Percentiles rank a stretch among this genome's conserved stretches.
These are phyloP conservation scores for Microtus montanus DNA, from an alignment of 2,113 vertebrate genomes.

Conservation along the genomic window DNA sequence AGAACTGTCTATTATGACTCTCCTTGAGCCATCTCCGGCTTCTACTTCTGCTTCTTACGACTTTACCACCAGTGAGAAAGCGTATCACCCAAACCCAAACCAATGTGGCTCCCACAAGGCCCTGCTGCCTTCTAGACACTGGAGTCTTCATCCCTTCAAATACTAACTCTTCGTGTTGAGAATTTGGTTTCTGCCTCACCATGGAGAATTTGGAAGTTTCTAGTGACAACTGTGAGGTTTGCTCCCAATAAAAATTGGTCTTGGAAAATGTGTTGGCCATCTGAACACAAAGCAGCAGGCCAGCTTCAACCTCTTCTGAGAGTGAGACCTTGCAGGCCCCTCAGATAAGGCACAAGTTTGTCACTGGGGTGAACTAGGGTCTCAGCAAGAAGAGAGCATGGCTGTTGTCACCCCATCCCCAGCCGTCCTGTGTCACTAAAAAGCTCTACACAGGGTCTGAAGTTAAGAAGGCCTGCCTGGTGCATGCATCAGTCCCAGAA, in stretches of 20 bases:
- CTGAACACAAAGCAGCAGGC: background rate
- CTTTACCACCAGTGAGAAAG: no score
- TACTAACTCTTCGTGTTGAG: background rate
- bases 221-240: background rate
- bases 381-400: background rate
- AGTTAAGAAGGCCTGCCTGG: background rate
- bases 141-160: background rate
- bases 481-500: conserved; percentile 21
- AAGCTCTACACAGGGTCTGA: background rate
- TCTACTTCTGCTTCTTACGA: no score
- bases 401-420: no score
- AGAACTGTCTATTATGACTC: background rate
- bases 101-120: background rate
- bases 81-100: background rate
- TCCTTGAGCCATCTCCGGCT: background rate
- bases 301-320: no score
- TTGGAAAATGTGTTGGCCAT: background rate
- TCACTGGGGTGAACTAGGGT: background rate
- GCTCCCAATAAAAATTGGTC: background rate
- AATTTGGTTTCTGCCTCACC: background rate
- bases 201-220: background rate
- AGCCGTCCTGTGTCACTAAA: background rate
- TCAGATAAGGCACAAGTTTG: background rate
- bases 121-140: background rate
- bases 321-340: background rate